phyloP scores from a whole-genome alignment of 2,113 vertebrate species.

The Gadus macrocephalus region DNA sequence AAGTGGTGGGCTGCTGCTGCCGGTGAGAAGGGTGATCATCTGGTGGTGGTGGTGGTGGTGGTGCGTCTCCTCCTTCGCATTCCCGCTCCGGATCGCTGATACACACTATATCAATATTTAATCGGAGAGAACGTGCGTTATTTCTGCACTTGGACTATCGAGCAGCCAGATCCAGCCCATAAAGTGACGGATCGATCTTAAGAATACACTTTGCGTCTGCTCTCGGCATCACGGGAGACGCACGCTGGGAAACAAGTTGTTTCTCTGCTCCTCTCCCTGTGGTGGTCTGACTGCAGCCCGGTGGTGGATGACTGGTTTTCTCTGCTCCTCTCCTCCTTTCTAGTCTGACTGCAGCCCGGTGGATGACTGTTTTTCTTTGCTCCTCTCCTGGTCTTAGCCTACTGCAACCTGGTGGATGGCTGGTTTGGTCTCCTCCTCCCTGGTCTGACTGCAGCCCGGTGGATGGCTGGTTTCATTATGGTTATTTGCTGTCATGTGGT shows the following conservation, averaged over 20 bases:
- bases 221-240: neutral
- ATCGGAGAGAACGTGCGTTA: slow-evolving; percentile 31
- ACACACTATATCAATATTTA: slow-evolving; percentile 62
- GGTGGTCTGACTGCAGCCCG: slow-evolving; percentile 6
- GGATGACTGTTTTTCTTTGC: neutral
- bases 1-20: slow-evolving; percentile 40
- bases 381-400: slow-evolving; percentile 7
- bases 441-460: too few species aligned
- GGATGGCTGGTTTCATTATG: too few species aligned
- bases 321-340: too few species aligned
- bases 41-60: slow-evolving; percentile 6
- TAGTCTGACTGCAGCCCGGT: too few species aligned
- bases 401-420: neutral
- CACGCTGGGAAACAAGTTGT: slow-evolving; percentile 23
- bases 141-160: slow-evolving; percentile 10
- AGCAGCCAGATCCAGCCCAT: neutral
- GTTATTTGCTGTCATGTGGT: too few species aligned
- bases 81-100: slow-evolving; percentile 34
- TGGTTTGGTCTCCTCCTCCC: too few species aligned
- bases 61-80: slow-evolving; percentile 53
- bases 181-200: neutral
- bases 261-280: neutral
- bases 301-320: too few species aligned
- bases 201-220: neutral
- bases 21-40: slow-evolving; percentile 36